phyloP scores from a whole-genome alignment of 2,888 invertebrate species.

The Tetramorium bicarinatum region DNA sequence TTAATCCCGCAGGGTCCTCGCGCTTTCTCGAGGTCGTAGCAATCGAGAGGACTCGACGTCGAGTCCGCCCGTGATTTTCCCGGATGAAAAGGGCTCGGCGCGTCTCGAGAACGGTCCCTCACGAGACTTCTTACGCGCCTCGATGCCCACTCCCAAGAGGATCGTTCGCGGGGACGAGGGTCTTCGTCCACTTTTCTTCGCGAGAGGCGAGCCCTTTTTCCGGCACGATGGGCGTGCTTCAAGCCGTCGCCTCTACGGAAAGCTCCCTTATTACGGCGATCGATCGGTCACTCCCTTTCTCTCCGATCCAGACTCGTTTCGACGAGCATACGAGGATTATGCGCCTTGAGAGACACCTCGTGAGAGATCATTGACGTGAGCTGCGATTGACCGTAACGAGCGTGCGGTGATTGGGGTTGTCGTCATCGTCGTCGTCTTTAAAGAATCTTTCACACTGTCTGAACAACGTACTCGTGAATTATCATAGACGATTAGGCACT shows the following conservation, averaged over 20 bases:
- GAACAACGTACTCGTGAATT: background rate
- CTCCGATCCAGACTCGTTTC: constrained; percentile 33
- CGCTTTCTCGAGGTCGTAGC: background rate
- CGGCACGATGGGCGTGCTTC: constrained; percentile 51
- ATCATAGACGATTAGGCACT: constrained; percentile 42
- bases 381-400: background rate
- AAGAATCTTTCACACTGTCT: background rate
- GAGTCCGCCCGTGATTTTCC: constrained; percentile 19
- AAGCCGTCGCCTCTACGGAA: constrained; percentile 55
- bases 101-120: constrained; percentile 52
- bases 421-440: background rate
- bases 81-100: constrained; percentile 37
- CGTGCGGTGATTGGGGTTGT: background rate
- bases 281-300: constrained; percentile 67
- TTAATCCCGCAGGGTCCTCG: constrained; percentile 30
- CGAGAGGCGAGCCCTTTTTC: constrained; percentile 60
- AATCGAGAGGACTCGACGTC: constrained; percentile 13
- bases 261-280: constrained; percentile 72
- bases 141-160: constrained; percentile 66
- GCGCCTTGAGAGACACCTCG: background rate
- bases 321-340: constrained; percentile 26
- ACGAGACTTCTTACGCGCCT: constrained; percentile 58
- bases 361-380: background rate
- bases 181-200: constrained; percentile 66
- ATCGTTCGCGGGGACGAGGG: constrained; percentile 64